phyloP scores from a whole-genome alignment of 1,140 invertebrate genomes.

The Neodiprion pinetum region DNA sequence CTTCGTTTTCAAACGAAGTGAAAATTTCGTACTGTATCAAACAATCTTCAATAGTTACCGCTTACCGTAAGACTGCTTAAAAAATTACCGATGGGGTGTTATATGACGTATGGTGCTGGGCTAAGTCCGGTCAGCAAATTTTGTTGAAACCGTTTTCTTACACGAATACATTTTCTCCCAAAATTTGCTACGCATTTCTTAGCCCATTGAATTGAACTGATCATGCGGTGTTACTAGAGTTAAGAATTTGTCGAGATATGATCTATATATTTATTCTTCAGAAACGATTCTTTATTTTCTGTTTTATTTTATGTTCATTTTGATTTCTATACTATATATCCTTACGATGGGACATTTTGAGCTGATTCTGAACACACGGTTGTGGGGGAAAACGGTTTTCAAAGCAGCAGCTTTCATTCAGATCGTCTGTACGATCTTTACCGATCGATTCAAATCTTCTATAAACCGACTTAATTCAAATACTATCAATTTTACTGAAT shows the following conservation, averaged over 20 bases:
- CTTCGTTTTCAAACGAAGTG: neutral
- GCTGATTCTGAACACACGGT: slow-evolving; percentile 56
- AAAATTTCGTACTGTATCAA: slow-evolving; percentile 1
- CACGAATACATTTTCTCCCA: slow-evolving; percentile 16
- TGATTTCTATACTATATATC: slow-evolving; percentile 21
- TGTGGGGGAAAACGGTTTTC: slow-evolving; percentile 46
- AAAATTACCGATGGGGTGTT: slow-evolving; percentile 28
- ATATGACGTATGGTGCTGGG: slow-evolving; percentile 41
- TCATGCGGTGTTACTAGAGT: slow-evolving; percentile 47
- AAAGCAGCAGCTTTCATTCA: no score
- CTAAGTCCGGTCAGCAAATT: slow-evolving; percentile 21
- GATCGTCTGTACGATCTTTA: no score
- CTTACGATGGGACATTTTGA: slow-evolving; percentile 48
- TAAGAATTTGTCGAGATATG: slow-evolving; percentile 44
- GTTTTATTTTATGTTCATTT: slow-evolving; percentile 42
- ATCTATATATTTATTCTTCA: slow-evolving; percentile 53
- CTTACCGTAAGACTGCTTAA: slow-evolving; percentile 52
- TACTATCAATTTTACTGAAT: no score
- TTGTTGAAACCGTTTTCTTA: slow-evolving; percentile 11
- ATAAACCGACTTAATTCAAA: no score
- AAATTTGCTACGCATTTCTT: slow-evolving; percentile 29
- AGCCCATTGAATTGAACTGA: slow-evolving; percentile 49
- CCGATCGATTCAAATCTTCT: no score
- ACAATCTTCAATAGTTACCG: slow-evolving; percentile 42
- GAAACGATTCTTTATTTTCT: slow-evolving; percentile 41